phyloP scores from a whole-genome alignment of 2,113 vertebrate species.

The Trichomycterus rosablanca region DNA sequence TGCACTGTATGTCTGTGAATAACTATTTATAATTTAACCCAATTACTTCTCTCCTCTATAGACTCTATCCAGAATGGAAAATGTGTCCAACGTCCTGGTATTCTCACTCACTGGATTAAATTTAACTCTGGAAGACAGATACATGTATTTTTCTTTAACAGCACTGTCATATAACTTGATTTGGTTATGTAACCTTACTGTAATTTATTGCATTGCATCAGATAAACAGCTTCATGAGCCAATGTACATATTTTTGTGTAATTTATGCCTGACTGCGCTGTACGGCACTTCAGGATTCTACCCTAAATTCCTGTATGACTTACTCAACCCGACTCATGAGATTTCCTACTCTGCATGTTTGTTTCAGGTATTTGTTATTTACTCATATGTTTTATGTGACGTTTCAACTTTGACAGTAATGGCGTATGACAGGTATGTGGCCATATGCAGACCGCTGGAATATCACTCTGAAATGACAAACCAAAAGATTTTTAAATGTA shows the following conservation, averaged over 20 bases:
- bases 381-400: slow-evolving; percentile 38
- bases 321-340: slow-evolving; percentile 11
- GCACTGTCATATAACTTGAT: slow-evolving; percentile 33
- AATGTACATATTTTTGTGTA: slow-evolving; percentile 56
- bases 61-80: slow-evolving; percentile 6
- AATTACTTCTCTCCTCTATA: slow-evolving; percentile 7
- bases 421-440: slow-evolving; percentile 43
- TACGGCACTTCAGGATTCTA: slow-evolving; percentile 54
- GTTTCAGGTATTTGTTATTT: slow-evolving; percentile 43
- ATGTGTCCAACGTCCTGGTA: slow-evolving; percentile 7
- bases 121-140: slow-evolving; percentile 24
- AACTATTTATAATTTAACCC: neutral
- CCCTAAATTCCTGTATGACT: slow-evolving; percentile 42
- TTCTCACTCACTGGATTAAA: slow-evolving; percentile 37
- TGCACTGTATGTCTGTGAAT: no score
- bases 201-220: slow-evolving; percentile 22
- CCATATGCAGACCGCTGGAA: slow-evolving; percentile 42
- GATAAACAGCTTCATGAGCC: slow-evolving; percentile 39
- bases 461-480: slow-evolving; percentile 42
- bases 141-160: slow-evolving; percentile 29
- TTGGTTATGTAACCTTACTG: slow-evolving; percentile 30
- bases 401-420: slow-evolving; percentile 36
- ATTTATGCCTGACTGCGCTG: slow-evolving; percentile 52
- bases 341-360: slow-evolving; percentile 41
- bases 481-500: slow-evolving; percentile 23